These are phyloP conservation scores for Macrosteles quadrilineatus DNA, from an alignment of 1,140 invertebrate species.

Conservation along the genomic window DNA sequence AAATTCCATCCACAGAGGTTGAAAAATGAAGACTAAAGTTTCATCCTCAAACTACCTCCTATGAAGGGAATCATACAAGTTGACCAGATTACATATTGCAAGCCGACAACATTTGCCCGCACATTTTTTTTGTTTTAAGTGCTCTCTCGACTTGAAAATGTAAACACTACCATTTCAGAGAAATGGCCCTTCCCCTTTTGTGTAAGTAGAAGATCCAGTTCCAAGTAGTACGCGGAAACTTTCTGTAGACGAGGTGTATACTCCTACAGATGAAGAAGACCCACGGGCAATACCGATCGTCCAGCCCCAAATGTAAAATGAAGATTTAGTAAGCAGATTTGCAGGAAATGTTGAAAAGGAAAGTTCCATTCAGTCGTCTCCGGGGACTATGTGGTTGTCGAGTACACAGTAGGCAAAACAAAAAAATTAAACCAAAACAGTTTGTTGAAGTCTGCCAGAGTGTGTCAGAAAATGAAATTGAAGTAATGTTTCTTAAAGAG, in stretches of 20 bases:
- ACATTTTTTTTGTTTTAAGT: no score
- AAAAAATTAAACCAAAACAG: background rate
- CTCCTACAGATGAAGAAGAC: background rate
- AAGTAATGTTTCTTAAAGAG: background rate
- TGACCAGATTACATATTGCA: no score
- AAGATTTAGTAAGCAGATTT: background rate
- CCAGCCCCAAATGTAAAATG: background rate
- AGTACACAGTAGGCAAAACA: background rate
- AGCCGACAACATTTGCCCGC: no score
- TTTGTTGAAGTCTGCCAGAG: slow-evolving; percentile 12
- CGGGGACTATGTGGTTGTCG: no score
- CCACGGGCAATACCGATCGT: background rate
- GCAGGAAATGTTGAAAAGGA: background rate
- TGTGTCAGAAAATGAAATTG: background rate
- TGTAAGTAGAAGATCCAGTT: background rate
- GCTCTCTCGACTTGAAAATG: no score
- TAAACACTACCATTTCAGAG: no score
- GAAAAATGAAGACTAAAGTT: no score
- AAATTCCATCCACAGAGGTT: no score
- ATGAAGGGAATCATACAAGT: no score
- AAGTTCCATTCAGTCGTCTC: no score
- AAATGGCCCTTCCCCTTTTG: no score
- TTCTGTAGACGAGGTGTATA: background rate
- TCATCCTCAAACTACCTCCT: no score
- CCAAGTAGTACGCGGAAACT: background rate